Percentiles rank a stretch among this genome's conserved stretches.
Evolutionary conservation across 1,140 invertebrate species (phyloP).

Genomic region (Oncopeltus fasciatus): DNA sequence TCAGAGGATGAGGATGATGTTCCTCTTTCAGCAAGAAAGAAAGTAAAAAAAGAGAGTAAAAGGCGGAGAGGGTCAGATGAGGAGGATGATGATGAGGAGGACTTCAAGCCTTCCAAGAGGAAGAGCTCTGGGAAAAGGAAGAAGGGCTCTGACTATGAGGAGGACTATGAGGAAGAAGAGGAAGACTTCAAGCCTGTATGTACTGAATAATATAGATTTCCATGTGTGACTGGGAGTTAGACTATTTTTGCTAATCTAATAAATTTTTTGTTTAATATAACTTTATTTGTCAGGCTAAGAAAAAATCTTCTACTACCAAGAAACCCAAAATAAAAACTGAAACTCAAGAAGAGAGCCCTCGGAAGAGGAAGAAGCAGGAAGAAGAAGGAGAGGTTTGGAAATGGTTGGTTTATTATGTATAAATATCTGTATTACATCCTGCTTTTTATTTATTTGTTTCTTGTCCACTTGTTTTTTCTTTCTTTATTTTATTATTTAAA

Average conservation of each 20-base stretch:
- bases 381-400: constrained; percentile 81
- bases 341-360: constrained; percentile 27
- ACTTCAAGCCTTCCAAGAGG: constrained; percentile 33
- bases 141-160: constrained; percentile 40
- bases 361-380: constrained; percentile 63
- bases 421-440: constrained; percentile 10
- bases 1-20: constrained; percentile 47
- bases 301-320: constrained; percentile 29
- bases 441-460: too few species aligned
- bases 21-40: constrained; percentile 51
- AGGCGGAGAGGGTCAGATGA: constrained; percentile 42
- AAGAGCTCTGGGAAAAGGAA: constrained; percentile 22
- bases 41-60: constrained; percentile 51
- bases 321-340: constrained; percentile 31
- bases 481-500: too few species aligned
- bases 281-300: constrained; percentile 27
- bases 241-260: background rate
- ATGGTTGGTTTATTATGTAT: constrained; percentile 46
- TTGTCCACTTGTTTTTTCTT: too few species aligned
- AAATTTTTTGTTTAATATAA: background rate
- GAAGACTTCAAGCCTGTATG: constrained; percentile 32
- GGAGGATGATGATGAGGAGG: constrained; percentile 44
- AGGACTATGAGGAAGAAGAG: constrained; percentile 45
- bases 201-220: background rate
- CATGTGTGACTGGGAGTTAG: background rate